Percentiles rank a stretch among this genome's conserved stretches.
These are phyloP conservation scores for Crypturellus tataupa DNA, from an alignment of 2,797 vertebrate genomes.

Conservation along the genomic window DNA sequence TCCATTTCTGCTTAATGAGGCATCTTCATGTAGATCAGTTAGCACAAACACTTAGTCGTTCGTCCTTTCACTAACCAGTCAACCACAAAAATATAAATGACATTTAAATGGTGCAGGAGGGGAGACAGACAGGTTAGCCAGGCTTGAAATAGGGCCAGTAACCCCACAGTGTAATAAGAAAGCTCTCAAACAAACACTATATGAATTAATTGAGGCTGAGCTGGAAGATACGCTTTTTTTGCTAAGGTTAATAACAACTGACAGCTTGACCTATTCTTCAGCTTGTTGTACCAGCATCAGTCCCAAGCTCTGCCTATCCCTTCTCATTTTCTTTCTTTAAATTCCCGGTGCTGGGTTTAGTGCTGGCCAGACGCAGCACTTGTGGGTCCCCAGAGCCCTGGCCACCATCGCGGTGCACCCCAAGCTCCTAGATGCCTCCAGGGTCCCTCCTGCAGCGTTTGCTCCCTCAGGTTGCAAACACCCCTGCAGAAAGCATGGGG, in stretches of 20 bases:
- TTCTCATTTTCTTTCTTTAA: background rate
- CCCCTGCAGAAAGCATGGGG: background rate
- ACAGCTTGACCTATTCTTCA: conserved; percentile 35
- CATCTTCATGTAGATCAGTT: conserved; percentile 42
- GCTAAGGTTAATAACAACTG: conserved; percentile 38
- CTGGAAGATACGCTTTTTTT: conserved; percentile 20
- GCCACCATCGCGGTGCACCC: background rate
- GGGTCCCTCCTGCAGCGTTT: background rate
- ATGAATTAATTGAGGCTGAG: conserved; percentile 61
- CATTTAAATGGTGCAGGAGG: conserved; percentile 35
- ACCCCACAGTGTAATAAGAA: conserved; percentile 15
- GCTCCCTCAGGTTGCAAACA: background rate
- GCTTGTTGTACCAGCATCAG: background rate
- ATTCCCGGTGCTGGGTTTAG: background rate
- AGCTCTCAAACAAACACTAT: background rate
- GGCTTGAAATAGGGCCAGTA: conserved; percentile 12
- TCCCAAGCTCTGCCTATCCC: background rate
- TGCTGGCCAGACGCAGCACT: background rate
- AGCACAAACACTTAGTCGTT: conserved; percentile 32
- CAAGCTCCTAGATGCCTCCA: accelerated
- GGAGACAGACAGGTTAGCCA: conserved; percentile 36
- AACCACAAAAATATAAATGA: conserved; percentile 42
- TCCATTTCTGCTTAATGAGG: conserved; percentile 20
- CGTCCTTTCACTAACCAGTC: conserved; percentile 29
- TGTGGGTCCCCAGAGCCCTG: background rate